Conservation (phyloP, 2,797 vertebrate species). For the Falco columbarius region DNA sequence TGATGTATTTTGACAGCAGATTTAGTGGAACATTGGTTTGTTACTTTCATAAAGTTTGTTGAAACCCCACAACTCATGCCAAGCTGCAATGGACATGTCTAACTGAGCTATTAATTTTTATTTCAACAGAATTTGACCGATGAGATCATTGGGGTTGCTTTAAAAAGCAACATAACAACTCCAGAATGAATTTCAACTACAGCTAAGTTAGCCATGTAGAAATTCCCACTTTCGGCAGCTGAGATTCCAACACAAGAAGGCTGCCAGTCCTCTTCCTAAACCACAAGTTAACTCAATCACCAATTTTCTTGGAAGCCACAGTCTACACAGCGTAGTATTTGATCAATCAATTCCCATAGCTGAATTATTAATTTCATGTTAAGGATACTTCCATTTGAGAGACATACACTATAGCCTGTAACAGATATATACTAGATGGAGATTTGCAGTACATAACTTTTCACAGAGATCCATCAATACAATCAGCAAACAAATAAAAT, state of each 20-base stretch:
- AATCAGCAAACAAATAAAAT: neutral
- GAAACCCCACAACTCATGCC: neutral
- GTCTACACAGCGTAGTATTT: neutral
- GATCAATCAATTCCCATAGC: neutral
- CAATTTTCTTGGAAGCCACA: neutral
- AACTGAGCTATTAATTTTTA: neutral
- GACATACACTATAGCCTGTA: neutral
- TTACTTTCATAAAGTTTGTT: neutral
- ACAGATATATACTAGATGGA: neutral
- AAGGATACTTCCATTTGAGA: neutral
- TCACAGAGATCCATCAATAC: neutral
- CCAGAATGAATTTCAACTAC: neutral
- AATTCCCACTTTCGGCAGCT: neutral
- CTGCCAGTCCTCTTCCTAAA: neutral
- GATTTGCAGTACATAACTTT: neutral
- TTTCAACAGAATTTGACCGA: neutral
- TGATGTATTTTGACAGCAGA: neutral
- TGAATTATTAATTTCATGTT: neutral
- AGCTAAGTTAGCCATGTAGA: neutral
- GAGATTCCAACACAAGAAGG: neutral
- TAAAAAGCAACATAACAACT: neutral
- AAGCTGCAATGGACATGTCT: rapidly evolving
- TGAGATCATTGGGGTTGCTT: neutral
- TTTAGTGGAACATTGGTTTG: neutral
- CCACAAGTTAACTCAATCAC: neutral